Evolutionary conservation across 1,140 invertebrate genomes (phyloP), one percentile per base, ranked within the genome.

Genomic region (Caenorhabditis briggsae): DNA sequence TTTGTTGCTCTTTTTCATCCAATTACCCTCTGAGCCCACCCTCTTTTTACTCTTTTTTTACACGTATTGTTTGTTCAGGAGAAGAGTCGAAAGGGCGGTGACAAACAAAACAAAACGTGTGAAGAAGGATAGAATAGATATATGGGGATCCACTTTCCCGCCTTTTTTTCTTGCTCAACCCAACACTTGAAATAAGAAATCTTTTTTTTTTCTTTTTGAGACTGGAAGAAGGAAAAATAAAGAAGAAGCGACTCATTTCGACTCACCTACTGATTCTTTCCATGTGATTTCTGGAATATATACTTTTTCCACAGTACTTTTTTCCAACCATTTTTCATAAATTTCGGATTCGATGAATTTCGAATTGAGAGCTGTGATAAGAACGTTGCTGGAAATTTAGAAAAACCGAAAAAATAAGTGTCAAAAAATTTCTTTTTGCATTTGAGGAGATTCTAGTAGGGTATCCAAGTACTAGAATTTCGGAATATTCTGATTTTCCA

Each of bases 81-180:
- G 70, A 43, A 78, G n/a, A 16, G n/a, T 23, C n/a, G 46, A 43
- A 78, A 46, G 46, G 43, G 70, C 46, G 46, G 46, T 50, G 70
- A 78, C 70, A 78, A 78, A 78, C 70, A 78, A 53, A 50, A 78
- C 70, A 78, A 78, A 78, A 78, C 70, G 70, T 78, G 70, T 78
- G 46, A 78, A 78, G 46, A 78, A 50, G 64, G 20, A n/a, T 14
- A 33, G 20, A 61, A n/a, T 14, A 33, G 20, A 61, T 61, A 61
- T 61, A 25, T 61, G 43, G 7, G 33, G 3, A 2, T 64, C 33
- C 11, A 33, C 33, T 70, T 70, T 70, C n/a, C 18, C 56, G 56
- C 20, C n/a, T 70, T 64, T 61, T n/a, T 33, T 23, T 70, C 64
- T 70, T 43, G 33, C 64, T 61, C n/a, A n/a, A 8, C n/a, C 33